Conservation (phyloP, 2,113 vertebrate species). For the Oplegnathus fasciatus region DNA sequence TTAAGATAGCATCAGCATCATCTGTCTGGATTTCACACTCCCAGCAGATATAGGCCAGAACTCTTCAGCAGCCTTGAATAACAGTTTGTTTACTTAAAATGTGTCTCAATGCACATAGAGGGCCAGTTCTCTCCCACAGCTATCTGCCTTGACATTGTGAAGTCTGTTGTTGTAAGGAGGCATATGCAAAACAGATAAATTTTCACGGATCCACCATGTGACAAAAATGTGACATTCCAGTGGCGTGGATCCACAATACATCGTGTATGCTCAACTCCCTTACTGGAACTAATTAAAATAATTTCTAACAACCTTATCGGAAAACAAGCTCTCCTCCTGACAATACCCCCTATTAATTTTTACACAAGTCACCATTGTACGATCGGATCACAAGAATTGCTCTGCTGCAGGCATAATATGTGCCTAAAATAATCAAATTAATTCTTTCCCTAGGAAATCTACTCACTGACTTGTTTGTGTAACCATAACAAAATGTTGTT, state of each 20-base stretch:
- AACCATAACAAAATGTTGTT: constrained; percentile 85
- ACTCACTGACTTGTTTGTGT: constrained; percentile 80
- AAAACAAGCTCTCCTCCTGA: constrained; percentile 83
- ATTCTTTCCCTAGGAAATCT: constrained; percentile 79
- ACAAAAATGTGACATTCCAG: constrained; percentile 94
- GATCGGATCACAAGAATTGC: constrained; percentile 86
- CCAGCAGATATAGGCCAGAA: constrained; percentile 82
- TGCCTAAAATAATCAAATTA: constrained; percentile 87
- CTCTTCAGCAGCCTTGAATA: constrained; percentile 89
- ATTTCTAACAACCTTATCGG: constrained; percentile 91
- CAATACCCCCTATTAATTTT: constrained; percentile 82
- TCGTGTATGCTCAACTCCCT: constrained; percentile 84
- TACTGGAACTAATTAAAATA: constrained; percentile 94
- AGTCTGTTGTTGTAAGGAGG: constrained; percentile 89
- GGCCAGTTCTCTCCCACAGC: constrained; percentile 81
- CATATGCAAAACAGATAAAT: constrained; percentile 92
- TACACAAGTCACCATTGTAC: constrained; percentile 83
- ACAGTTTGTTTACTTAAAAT: constrained; percentile 94
- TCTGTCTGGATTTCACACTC: constrained; percentile 82
- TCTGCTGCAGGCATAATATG: constrained; percentile 82
- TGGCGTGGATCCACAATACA: constrained; percentile 83
- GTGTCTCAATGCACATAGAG: constrained; percentile 85
- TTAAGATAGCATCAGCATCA: constrained; percentile 77
- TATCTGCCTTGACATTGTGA: constrained; percentile 84
- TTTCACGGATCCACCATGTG: constrained; percentile 94